These are phyloP conservation scores for Rhizoglyphus robini DNA, from an alignment of 1,140 invertebrate genomes.

Conservation along the genomic window DNA sequence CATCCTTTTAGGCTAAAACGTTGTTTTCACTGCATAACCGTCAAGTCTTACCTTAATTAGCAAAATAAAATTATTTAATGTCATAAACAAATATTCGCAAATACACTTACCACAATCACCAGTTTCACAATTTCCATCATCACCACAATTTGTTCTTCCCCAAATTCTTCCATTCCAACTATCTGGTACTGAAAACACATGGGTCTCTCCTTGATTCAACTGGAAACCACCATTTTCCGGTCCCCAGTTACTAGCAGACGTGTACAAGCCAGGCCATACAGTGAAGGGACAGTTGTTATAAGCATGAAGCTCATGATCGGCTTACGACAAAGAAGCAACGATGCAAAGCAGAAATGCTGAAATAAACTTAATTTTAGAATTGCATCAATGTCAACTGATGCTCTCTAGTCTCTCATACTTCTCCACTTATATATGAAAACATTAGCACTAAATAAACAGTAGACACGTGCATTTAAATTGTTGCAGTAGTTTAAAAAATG, in stretches of 20 bases:
- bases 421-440: too few species aligned
- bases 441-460: too few species aligned
- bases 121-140: conserved; percentile 30
- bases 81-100: background rate
- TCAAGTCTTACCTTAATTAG: too few species aligned
- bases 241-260: background rate
- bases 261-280: conserved; percentile 2
- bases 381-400: too few species aligned
- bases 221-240: conserved; percentile 26
- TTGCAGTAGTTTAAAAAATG: too few species aligned
- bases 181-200: conserved; percentile 5
- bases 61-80: background rate
- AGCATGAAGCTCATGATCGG: background rate
- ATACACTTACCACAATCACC: conserved; percentile 32
- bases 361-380: background rate
- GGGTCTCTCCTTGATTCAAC: conserved; percentile 31
- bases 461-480: too few species aligned
- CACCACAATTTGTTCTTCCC: conserved; percentile 35
- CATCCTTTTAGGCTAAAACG: too few species aligned
- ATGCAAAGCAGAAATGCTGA: background rate
- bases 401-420: too few species aligned
- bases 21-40: too few species aligned
- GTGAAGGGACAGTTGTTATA: background rate
- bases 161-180: conserved; percentile 31
- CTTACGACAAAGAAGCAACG: background rate